Conservation (phyloP, 2,797 vertebrate genomes). For the Enteromius radiatus region DNA sequence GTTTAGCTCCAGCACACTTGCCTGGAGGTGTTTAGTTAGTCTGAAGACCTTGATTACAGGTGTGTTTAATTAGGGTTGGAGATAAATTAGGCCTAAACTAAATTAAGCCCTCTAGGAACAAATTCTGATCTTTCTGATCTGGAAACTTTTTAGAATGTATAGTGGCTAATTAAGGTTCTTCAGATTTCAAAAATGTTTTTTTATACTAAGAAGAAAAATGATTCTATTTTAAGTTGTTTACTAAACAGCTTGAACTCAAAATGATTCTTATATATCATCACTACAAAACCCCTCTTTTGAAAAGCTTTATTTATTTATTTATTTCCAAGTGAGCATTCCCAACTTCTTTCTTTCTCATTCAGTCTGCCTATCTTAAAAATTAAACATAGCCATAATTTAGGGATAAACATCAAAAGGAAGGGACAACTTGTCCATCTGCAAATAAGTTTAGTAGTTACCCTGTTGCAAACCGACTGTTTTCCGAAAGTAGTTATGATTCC, state of each 20-base stretch:
- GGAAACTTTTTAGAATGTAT: not conserved
- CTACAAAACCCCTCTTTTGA: not conserved
- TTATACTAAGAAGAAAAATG: not conserved
- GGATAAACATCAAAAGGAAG: not conserved
- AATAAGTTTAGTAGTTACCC: not conserved
- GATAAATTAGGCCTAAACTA: not conserved
- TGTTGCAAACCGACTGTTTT: slow-evolving; percentile 6
- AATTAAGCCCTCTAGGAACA: not conserved
- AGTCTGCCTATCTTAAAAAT: not conserved
- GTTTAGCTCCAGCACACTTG: not conserved
- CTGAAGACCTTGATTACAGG: not conserved
- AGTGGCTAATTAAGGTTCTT: not conserved
- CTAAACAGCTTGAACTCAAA: not conserved
- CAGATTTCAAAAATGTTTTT: not conserved
- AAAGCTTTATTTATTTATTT: not conserved
- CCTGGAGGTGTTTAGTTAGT: not conserved
- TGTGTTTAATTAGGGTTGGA: not conserved
- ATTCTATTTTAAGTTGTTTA: not conserved
- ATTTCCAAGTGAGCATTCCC: not conserved
- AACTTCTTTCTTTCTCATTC: not conserved
- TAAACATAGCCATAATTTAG: not conserved
- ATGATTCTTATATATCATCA: not conserved
- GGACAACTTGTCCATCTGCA: not conserved
- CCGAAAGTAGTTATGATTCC: not conserved
- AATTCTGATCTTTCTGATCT: not conserved